These are phyloP conservation scores for Sapajus apella DNA, from an alignment of 2,113 vertebrate species.

Conservation along the genomic window DNA sequence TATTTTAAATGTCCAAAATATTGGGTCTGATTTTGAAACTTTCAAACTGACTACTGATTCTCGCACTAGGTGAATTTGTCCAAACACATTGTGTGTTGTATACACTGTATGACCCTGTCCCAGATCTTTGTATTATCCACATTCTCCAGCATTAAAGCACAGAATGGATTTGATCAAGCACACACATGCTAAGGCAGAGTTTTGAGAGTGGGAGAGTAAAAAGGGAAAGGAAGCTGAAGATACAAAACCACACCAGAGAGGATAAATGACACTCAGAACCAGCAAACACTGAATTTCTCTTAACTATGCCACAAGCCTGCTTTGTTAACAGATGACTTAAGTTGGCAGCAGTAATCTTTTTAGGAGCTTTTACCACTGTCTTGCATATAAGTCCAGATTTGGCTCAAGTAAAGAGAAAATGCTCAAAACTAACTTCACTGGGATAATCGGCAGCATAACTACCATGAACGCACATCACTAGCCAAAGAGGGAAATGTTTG, in stretches of 20 bases:
- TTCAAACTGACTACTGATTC: slow-evolving; percentile 59
- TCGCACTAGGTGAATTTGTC: not conserved
- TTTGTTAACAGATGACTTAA: slow-evolving; percentile 80
- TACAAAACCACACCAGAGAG: slow-evolving; percentile 80
- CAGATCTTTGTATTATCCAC: slow-evolving; percentile 44
- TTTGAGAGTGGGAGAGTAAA: slow-evolving; percentile 69
- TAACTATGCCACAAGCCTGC: slow-evolving; percentile 81
- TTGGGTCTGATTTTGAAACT: slow-evolving; percentile 39
- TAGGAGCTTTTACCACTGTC: slow-evolving; percentile 79
- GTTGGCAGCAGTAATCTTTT: slow-evolving; percentile 80
- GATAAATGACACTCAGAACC: slow-evolving; percentile 78
- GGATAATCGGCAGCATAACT: slow-evolving; percentile 53
- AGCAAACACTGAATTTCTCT: slow-evolving; percentile 79
- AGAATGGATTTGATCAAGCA: slow-evolving; percentile 82
- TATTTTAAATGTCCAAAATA: not conserved
- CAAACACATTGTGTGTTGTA: not conserved
- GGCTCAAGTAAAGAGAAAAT: slow-evolving; percentile 82
- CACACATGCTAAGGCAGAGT: slow-evolving; percentile 78
- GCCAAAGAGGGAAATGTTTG: slow-evolving; percentile 42
- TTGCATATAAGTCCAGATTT: slow-evolving; percentile 80
- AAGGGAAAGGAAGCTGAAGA: slow-evolving; percentile 79
- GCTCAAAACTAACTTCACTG: slow-evolving; percentile 78
- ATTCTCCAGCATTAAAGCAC: slow-evolving; percentile 73
- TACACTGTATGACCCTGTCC: slow-evolving; percentile 32
- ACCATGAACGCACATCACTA: slow-evolving; percentile 22